Conservation (phyloP, 2,113 vertebrate species). For the Donacobius atricapilla region DNA sequence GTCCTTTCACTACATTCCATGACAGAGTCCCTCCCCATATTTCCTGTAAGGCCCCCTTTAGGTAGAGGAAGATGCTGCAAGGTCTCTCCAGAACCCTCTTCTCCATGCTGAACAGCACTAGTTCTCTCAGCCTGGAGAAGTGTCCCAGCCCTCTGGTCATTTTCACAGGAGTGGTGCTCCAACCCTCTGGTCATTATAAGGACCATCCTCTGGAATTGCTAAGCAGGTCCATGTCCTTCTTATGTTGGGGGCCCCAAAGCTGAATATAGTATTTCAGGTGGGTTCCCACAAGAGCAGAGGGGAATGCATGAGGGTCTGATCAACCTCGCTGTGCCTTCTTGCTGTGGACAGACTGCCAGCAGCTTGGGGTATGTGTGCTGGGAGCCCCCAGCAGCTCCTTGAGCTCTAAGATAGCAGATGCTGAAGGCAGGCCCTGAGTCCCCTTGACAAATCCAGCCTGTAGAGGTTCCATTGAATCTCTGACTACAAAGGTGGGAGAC, state of each 20-base stretch:
- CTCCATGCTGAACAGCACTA: not conserved
- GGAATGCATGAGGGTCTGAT: not conserved
- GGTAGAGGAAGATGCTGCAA: not conserved
- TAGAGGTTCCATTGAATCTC: accelerated
- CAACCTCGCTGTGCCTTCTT: not conserved
- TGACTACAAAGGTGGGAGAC: accelerated
- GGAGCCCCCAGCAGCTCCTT: not conserved
- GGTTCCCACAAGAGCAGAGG: not conserved
- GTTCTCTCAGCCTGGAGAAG: not conserved
- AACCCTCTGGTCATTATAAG: not conserved
- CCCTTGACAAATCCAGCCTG: not conserved
- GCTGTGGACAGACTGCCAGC: not conserved
- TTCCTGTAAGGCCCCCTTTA: not conserved
- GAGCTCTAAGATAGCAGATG: not conserved
- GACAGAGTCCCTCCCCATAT: not conserved
- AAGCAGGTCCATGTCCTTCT: not conserved
- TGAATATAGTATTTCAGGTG: not conserved
- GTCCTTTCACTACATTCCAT: not conserved
- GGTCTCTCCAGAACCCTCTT: not conserved
- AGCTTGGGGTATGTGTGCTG: not conserved
- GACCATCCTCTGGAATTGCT: accelerated
- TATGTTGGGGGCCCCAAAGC: not conserved
- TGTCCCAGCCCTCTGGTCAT: not conserved
- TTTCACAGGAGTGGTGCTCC: not conserved
- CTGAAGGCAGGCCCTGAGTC: not conserved